A percentile compares a stretch with the other conserved stretches of the same genome.
Conservation (phyloP, 1,140 invertebrate genomes). For the Limonius californicus region DNA sequence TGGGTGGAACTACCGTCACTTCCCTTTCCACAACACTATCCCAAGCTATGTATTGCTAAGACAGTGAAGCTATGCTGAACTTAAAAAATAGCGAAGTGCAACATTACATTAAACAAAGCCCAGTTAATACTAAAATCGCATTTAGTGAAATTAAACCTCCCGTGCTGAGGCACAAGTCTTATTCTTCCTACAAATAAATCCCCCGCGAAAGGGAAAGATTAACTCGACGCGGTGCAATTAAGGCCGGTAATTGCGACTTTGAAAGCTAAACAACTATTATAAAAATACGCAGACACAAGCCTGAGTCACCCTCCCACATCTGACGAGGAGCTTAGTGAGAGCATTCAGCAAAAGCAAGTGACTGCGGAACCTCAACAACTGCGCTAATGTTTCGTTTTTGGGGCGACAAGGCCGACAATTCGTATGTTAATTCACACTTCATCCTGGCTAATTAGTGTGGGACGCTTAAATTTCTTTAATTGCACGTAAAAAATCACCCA, state of each 20-base stretch:
- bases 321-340: background rate
- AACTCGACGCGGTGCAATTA: background rate
- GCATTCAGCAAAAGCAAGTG: background rate
- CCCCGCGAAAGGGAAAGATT: background rate
- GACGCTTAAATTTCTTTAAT: background rate
- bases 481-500: too few relatives aligned
- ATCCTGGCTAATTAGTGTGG: slow-evolving; percentile 4
- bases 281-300: background rate
- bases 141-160: background rate
- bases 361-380: too few relatives aligned
- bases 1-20: too few relatives aligned
- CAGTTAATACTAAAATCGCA: background rate
- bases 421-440: background rate
- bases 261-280: slow-evolving; percentile 4
- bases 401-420: slow-evolving; percentile 3
- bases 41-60: too few relatives aligned
- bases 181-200: background rate
- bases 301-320: background rate
- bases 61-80: too few relatives aligned
- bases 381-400: background rate
- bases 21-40: too few relatives aligned
- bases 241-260: slow-evolving; percentile 4
- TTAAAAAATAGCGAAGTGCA: too few relatives aligned
- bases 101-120: too few relatives aligned
- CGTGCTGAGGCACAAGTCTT: background rate